phyloP scores from a whole-genome alignment of 1,140 invertebrate species.

The Harpegnathos saltator region DNA sequence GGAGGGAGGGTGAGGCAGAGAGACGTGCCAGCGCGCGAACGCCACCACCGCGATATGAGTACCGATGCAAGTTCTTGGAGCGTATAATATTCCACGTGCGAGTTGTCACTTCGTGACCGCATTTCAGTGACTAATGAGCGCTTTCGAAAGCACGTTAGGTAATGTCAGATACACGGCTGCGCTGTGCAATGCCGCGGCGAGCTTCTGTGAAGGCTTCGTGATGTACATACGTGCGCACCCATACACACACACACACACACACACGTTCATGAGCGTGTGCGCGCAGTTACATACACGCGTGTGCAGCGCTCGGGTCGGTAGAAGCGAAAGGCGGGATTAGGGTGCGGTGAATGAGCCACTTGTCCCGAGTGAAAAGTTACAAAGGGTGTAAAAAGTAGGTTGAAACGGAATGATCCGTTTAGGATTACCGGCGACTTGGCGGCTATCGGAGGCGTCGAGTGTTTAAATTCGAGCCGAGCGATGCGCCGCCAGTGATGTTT shows the following conservation, averaged over 20 bases:
- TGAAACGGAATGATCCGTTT: background rate
- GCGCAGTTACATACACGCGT: background rate
- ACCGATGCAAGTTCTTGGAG: slow-evolving; percentile 81
- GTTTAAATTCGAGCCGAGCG: background rate
- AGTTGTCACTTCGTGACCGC: slow-evolving; percentile 82
- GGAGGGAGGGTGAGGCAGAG: slow-evolving; percentile 27
- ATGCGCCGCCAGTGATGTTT: background rate
- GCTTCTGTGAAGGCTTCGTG: slow-evolving; percentile 57
- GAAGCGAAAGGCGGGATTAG: slow-evolving; percentile 45
- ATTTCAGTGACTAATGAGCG: slow-evolving; percentile 84
- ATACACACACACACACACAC: slow-evolving; percentile 28
- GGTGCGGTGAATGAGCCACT: slow-evolving; percentile 10
- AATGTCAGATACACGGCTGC: slow-evolving; percentile 74
- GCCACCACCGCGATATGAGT: slow-evolving; percentile 78
- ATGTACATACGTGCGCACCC: slow-evolving; percentile 32
- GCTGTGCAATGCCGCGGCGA: slow-evolving; percentile 62
- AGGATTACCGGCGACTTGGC: background rate
- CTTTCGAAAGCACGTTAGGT: slow-evolving; percentile 80
- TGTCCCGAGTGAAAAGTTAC: slow-evolving; percentile 31
- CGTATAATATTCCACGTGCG: slow-evolving; percentile 80
- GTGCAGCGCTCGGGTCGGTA: background rate
- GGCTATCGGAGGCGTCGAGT: background rate
- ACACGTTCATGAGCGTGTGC: background rate
- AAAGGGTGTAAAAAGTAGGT: background rate
- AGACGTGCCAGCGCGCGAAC: slow-evolving; percentile 44